Percentiles rank a stretch among this genome's conserved stretches.
Evolutionary conservation across 2,888 invertebrate genomes (phyloP).

Genomic region (Agapostemon virescens): DNA sequence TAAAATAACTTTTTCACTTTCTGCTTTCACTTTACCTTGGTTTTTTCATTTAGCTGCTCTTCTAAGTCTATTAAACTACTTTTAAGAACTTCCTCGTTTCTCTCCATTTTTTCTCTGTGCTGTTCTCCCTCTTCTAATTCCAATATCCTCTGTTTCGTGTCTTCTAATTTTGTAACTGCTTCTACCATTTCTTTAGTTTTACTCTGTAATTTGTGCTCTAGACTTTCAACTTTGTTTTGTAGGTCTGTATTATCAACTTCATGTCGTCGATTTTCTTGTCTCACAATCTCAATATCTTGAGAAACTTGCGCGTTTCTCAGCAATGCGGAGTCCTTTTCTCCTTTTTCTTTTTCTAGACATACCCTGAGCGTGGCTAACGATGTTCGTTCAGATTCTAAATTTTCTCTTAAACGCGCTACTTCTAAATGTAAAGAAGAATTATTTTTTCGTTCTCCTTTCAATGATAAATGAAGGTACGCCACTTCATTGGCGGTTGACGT

Average conservation of each 20-base stretch:
- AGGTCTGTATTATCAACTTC: constrained; percentile 85
- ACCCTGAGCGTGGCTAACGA: constrained; percentile 69
- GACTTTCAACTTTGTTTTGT: constrained; percentile 82
- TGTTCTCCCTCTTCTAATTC: constrained; percentile 82
- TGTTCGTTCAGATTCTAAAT: constrained; percentile 73
- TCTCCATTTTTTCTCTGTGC: constrained; percentile 74
- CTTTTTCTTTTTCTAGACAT: constrained; percentile 82
- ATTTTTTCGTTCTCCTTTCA: constrained; percentile 73
- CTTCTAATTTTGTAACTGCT: constrained; percentile 66
- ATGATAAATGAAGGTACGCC: constrained; percentile 66
- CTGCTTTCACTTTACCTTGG: constrained; percentile 82
- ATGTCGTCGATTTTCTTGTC: constrained; percentile 87
- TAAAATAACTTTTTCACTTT: background rate
- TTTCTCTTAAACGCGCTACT: constrained; percentile 72
- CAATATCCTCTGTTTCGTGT: constrained; percentile 79
- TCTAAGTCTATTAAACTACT: constrained; percentile 82
- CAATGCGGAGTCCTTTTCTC: constrained; percentile 88
- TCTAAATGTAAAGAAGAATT: constrained; percentile 75
- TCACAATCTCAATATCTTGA: constrained; percentile 89
- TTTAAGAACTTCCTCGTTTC: constrained; percentile 81
- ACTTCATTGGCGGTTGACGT: constrained; percentile 69
- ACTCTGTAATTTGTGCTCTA: constrained; percentile 83
- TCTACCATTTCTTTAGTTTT: constrained; percentile 81
- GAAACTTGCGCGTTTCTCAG: constrained; percentile 91
- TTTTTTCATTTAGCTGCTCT: constrained; percentile 85